Evolutionary conservation across 2,888 invertebrate genomes (phyloP).

Genomic region (Drosophila mettleri): DNA sequence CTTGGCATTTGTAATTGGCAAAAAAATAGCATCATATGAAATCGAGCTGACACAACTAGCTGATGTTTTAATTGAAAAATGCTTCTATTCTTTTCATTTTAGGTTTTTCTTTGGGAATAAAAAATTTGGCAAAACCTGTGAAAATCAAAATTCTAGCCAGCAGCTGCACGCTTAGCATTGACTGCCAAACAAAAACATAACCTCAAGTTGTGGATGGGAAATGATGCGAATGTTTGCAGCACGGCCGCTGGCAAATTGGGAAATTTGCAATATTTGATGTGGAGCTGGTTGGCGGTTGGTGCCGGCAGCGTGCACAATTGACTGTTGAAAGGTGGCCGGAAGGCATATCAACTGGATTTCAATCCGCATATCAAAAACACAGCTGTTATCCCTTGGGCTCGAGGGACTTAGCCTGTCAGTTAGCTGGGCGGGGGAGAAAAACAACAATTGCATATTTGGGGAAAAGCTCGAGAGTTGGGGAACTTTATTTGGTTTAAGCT

Average conservation of each 20-base stretch:
- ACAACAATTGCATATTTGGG: slow-evolving; percentile 22
- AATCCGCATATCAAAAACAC: slow-evolving; percentile 44
- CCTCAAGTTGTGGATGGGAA: background rate
- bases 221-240: background rate
- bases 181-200: slow-evolving; percentile 6
- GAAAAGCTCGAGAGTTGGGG: slow-evolving; percentile 5
- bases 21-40: too few species aligned
- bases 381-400: slow-evolving; percentile 11
- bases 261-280: slow-evolving; percentile 23
- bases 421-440: slow-evolving; percentile 2
- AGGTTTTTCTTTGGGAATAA: background rate
- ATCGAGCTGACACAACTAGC: background rate
- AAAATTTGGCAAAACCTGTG: background rate
- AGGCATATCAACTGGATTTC: slow-evolving; percentile 35
- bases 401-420: background rate
- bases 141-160: background rate
- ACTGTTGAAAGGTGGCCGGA: slow-evolving; percentile 9
- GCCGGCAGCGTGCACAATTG: slow-evolving; percentile 14
- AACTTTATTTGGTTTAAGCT: slow-evolving; percentile 36
- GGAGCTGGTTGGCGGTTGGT: slow-evolving; percentile 9
- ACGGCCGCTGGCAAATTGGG: slow-evolving; percentile 15
- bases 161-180: background rate
- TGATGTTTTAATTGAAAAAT: background rate
- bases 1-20: too few species aligned
- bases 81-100: background rate